Evolutionary conservation across 2,797 vertebrate genomes (phyloP), one percentile per base, ranked within the genome.

Genomic region (Bucorvus abyssinicus): DNA sequence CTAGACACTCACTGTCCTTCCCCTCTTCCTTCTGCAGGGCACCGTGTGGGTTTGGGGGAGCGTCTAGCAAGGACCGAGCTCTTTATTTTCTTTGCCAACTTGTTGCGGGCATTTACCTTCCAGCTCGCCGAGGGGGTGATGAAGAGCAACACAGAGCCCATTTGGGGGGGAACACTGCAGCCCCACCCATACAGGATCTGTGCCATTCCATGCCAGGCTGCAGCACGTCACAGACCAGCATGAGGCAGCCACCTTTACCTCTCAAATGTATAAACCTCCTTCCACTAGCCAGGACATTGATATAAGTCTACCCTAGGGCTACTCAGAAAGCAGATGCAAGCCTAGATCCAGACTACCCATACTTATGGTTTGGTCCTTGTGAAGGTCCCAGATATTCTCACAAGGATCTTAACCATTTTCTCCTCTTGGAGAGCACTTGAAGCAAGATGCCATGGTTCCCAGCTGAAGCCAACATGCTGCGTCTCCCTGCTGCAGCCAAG

Each of bases 51-150:
- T 88, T 52, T 97, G 38, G 97, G 97, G 8, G 97, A 97, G 84
- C 75, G 92, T 29, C 65, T 97, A 23, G 96, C 96, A 0, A 89
- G 87, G 53, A 92, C 95, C 0, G 95, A 97, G 56, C 90, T 97
- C 71, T 97, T 98, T 56, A 95, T 97, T 70, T 95, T 97, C 67
- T 96, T 98, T 49, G 79, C 96, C 75, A 95, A 10, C 10, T 77
- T 97, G 45, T 91, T 97, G 36, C 85, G 95, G 52, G 94, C 89
- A 1, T 97, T 97, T 89, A 93, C 88, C 32, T 90, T 95, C 65
- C 70, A 0, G 27, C 88, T 90, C 12, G 91, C 93, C 0, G 86
- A 95, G 26, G 95, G 94, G 1, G 90, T 82, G 73, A 88, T 12
- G 0, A 3, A 18, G 24, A 21, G 85, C 90, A 85, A 27, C 78